A percentile compares a stretch with the other conserved stretches of the same genome.
These are phyloP conservation scores for Leptatherina wallacei DNA, from an alignment of 2,797 vertebrate species.

Conservation along the genomic window DNA sequence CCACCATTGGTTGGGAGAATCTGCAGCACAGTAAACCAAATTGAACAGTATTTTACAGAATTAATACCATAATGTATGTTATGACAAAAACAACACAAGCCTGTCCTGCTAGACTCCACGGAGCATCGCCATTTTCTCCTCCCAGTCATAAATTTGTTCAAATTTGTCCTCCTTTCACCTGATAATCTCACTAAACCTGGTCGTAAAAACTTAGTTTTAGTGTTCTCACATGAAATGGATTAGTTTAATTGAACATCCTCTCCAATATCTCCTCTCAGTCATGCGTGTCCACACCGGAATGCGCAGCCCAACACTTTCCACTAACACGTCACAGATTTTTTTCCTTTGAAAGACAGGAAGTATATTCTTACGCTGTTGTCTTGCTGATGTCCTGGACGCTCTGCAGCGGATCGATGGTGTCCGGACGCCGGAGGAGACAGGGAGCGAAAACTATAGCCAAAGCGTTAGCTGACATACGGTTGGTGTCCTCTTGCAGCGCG, in stretches of 20 bases:
- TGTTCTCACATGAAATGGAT: constrained; percentile 30
- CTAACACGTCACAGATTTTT: not conserved
- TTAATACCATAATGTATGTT: not conserved
- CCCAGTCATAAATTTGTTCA: not conserved
- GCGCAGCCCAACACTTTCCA: not conserved
- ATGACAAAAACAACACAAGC: not conserved
- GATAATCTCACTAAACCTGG: constrained; percentile 9
- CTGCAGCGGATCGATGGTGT: constrained; percentile 93
- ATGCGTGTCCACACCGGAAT: not conserved
- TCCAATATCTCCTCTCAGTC: not conserved
- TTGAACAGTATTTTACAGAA: not conserved
- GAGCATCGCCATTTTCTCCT: not conserved
- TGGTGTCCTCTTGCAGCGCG: constrained; percentile 94
- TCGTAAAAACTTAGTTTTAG: constrained; percentile 6
- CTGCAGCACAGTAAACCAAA: not conserved
- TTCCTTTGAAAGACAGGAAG: not conserved
- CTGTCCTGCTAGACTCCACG: not conserved
- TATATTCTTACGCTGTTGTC: constrained; percentile 93
- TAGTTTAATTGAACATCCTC: constrained; percentile 5
- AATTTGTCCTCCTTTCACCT: not conserved
- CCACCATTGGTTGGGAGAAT: not conserved
- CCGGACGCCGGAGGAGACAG: constrained; percentile 95
- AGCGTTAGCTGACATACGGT: constrained; percentile 98
- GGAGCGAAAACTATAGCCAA: constrained; percentile 98
- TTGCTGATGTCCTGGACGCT: constrained; percentile 98